Conservation (phyloP, 2,888 invertebrate species). For the Cheilosia variabilis region DNA sequence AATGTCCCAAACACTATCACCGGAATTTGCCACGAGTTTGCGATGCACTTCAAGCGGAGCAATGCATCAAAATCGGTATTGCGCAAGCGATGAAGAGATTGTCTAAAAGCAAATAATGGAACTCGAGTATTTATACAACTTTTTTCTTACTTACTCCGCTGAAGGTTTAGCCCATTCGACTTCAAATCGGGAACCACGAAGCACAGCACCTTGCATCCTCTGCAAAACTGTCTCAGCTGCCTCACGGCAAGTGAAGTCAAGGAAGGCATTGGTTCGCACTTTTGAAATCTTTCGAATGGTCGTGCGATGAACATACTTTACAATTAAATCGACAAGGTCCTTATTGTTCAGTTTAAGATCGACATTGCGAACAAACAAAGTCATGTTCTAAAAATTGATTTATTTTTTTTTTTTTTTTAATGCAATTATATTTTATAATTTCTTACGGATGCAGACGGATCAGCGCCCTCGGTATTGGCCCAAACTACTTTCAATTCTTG, state of each 20-base stretch:
- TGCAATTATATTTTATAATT: background rate
- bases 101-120: slow-evolving; percentile 68
- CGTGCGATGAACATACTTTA: slow-evolving; percentile 76
- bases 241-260: slow-evolving; percentile 78
- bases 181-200: slow-evolving; percentile 76
- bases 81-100: slow-evolving; percentile 78
- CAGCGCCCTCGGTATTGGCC: slow-evolving; percentile 75
- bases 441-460: slow-evolving; percentile 51
- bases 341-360: slow-evolving; percentile 78
- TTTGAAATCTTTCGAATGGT: slow-evolving; percentile 78
- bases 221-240: slow-evolving; percentile 78
- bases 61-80: slow-evolving; percentile 79
- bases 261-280: slow-evolving; percentile 79
- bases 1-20: slow-evolving; percentile 79
- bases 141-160: slow-evolving; percentile 76
- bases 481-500: slow-evolving; percentile 80
- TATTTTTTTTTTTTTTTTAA: slow-evolving; percentile 2
- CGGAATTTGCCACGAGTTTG: slow-evolving; percentile 79
- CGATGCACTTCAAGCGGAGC: slow-evolving; percentile 79
- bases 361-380: slow-evolving; percentile 79
- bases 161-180: slow-evolving; percentile 80
- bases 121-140: background rate
- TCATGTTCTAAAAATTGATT: slow-evolving; percentile 77
- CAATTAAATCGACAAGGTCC: slow-evolving; percentile 77
- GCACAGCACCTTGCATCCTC: slow-evolving; percentile 76